phyloP scores from a whole-genome alignment of 2,888 invertebrate species.

The Spialia ferax region DNA sequence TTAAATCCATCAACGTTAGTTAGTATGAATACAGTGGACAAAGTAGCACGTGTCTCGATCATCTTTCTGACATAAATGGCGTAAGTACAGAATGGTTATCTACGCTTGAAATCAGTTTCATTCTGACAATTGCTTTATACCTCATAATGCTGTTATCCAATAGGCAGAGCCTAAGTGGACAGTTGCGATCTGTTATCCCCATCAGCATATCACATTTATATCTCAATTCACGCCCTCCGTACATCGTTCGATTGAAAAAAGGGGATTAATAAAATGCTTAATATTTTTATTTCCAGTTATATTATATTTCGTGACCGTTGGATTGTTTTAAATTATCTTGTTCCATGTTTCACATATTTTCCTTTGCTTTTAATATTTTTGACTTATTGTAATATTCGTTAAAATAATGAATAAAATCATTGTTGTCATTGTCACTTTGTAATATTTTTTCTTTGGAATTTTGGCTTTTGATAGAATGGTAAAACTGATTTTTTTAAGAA shows the following conservation, averaged over 20 bases:
- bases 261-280: slow-evolving; percentile 21
- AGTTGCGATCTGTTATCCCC: slow-evolving; percentile 40
- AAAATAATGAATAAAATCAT: no score
- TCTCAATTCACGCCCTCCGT: slow-evolving; percentile 46
- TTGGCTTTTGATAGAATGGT: no score
- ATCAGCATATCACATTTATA: slow-evolving; percentile 47
- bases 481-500: no score
- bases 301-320: not conserved
- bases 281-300: slow-evolving; percentile 8
- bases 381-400: no score
- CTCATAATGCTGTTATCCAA: slow-evolving; percentile 28
- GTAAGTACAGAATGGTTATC: not conserved
- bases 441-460: no score
- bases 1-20: not conserved
- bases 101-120: slow-evolving; percentile 16
- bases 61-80: not conserved
- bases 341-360: no score
- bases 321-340: not conserved
- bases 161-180: slow-evolving; percentile 35
- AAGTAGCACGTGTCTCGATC: slow-evolving; percentile 8
- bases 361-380: not conserved
- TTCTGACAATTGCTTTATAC: slow-evolving; percentile 25
- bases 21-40: not conserved
- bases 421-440: no score
- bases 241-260: slow-evolving; percentile 19